These are phyloP conservation scores for Pocillopora damicornis DNA, from an alignment of 64 coral and sea anemone species.

Conservation along the genomic window DNA sequence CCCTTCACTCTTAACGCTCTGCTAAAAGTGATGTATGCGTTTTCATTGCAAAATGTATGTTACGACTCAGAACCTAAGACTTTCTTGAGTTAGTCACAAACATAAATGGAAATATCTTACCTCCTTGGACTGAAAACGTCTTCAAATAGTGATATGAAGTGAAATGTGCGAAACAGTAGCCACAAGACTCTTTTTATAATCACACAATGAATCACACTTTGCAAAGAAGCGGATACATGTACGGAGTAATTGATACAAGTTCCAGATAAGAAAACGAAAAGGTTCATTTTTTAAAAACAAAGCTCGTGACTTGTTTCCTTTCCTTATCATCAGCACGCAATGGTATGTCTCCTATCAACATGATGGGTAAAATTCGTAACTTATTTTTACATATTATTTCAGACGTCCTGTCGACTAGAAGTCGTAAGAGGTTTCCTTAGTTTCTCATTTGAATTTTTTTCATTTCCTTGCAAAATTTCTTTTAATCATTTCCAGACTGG, in stretches of 20 bases:
- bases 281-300: background rate
- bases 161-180: background rate
- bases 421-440: background rate
- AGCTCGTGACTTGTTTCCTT: background rate
- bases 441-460: background rate
- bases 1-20: too few relatives aligned
- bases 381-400: background rate
- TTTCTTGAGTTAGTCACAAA: background rate
- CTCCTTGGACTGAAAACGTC: background rate
- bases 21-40: too few relatives aligned
- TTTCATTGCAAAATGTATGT: background rate
- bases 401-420: background rate
- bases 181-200: conserved; percentile 7
- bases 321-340: background rate
- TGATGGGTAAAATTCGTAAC: background rate
- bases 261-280: conserved; percentile 22
- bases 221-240: background rate
- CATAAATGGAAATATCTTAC: background rate
- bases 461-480: background rate
- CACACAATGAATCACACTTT: background rate
- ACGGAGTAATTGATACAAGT: background rate
- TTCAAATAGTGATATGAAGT: background rate
- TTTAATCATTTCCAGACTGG: background rate
- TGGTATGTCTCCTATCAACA: too few relatives aligned
- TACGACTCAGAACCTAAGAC: background rate